Evolutionary conservation across 2,888 invertebrate genomes (phyloP).

Genomic region (Exocentrus adspersus): DNA sequence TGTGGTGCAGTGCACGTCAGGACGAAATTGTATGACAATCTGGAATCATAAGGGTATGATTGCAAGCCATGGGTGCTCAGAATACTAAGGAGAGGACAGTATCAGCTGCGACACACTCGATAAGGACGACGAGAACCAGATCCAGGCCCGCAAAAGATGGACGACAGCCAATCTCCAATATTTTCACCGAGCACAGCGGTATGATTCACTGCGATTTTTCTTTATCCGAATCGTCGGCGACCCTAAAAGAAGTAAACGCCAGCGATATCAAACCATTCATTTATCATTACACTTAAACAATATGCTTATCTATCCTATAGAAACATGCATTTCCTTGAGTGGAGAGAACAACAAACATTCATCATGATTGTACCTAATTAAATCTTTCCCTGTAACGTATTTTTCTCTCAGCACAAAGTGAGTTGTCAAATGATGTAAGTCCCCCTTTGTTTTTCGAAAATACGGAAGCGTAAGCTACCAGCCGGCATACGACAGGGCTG

Average conservation of each 20-base stretch:
- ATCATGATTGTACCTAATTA: no score
- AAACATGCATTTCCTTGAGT: no score
- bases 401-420: background rate
- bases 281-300: no score
- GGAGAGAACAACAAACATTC: no score
- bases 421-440: background rate
- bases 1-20: constrained; percentile 52
- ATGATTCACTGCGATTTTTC: constrained; percentile 62
- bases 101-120: constrained; percentile 75
- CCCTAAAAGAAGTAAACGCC: background rate
- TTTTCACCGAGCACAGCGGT: constrained; percentile 96
- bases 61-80: constrained; percentile 86
- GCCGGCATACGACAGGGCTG: constrained; percentile 28
- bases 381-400: no score
- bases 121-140: constrained; percentile 80
- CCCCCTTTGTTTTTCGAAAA: constrained; percentile 19
- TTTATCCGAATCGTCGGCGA: background rate
- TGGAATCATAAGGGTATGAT: constrained; percentile 62
- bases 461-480: constrained; percentile 28
- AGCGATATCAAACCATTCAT: background rate
- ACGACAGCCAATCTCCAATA: constrained; percentile 86
- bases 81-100: constrained; percentile 90
- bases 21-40: constrained; percentile 59
- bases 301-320: no score
- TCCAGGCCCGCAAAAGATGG: constrained; percentile 83